Percentiles rank a stretch among this genome's conserved stretches.
Evolutionary conservation across 2,113 vertebrate species (phyloP).

Genomic region (Phocoena sinus): DNA sequence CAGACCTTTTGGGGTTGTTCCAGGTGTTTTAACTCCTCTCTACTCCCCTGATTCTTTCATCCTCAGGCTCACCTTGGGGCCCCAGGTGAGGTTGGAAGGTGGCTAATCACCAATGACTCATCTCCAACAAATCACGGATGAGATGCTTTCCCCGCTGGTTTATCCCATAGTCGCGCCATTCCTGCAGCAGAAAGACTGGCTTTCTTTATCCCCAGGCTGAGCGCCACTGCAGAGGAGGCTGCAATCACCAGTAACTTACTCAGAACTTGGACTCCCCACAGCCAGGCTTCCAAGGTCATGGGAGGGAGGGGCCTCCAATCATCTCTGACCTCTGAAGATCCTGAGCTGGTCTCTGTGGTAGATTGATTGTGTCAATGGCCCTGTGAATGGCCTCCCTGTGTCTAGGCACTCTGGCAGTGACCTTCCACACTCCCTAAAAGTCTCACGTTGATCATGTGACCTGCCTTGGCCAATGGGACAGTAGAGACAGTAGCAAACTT

Average conservation of each 20-base stretch:
- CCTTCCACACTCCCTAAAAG: neutral
- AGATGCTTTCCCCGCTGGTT: neutral
- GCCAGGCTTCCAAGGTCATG: neutral
- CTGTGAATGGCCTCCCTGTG: too few relatives aligned
- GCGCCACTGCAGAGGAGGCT: neutral
- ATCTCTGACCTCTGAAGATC: neutral
- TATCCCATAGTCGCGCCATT: neutral
- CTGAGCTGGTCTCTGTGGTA: neutral
- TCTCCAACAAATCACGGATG: neutral
- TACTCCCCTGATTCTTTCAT: neutral
- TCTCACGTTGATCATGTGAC: neutral
- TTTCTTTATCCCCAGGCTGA: neutral
- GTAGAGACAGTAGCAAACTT: neutral
- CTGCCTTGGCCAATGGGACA: neutral
- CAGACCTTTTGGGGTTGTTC: too few relatives aligned
- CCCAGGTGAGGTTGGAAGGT: neutral
- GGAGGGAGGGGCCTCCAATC: accelerated
- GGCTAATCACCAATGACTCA: neutral
- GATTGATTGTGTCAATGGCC: neutral
- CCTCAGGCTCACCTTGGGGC: neutral
- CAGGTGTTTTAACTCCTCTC: neutral
- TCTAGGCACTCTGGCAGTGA: neutral
- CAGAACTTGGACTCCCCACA: neutral
- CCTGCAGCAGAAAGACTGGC: neutral
- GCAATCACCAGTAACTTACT: neutral